A percentile compares a stretch with the other conserved stretches of the same genome.
Conservation (phyloP, 1,140 invertebrate species). For the Metaphire vulgaris region DNA sequence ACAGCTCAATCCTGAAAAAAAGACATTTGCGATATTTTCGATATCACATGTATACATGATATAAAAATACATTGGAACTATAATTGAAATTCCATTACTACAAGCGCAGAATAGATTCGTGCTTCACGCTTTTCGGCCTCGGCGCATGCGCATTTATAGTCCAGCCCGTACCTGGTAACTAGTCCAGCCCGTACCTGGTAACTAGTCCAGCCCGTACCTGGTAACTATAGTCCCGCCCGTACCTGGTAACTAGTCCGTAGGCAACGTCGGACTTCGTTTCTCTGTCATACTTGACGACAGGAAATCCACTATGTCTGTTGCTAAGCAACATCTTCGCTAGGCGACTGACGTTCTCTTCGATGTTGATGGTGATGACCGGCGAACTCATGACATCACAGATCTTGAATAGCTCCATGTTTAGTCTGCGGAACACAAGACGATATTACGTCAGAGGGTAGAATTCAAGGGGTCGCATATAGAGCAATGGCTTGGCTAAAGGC, state of each 20-base stretch:
- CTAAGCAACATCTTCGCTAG: conserved; percentile 44
- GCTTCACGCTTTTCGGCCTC: neutral
- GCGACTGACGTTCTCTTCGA: conserved; percentile 39
- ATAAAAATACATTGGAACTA: neutral
- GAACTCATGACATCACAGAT: conserved; percentile 48
- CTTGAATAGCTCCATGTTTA: conserved; percentile 34
- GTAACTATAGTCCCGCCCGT: neutral
- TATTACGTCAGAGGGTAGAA: too few relatives aligned
- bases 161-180: neutral
- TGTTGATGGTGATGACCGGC: conserved; percentile 43
- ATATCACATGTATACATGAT: neutral
- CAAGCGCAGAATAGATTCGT: neutral
- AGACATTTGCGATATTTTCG: neutral
- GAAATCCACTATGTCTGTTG: conserved; percentile 51
- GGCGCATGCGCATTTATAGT: neutral
- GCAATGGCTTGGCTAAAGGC: too few relatives aligned
- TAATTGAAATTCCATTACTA: neutral
- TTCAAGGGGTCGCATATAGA: too few relatives aligned
- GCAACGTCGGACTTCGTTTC: conserved; percentile 36
- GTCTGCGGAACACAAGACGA: too few relatives aligned
- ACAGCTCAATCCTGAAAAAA: conserved; percentile 17
- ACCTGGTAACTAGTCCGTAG: conserved; percentile 51
- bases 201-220: neutral
- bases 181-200: neutral
- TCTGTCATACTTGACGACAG: conserved; percentile 41